Conservation (phyloP, 2,888 invertebrate species). For the Argynnis bischoffii region DNA sequence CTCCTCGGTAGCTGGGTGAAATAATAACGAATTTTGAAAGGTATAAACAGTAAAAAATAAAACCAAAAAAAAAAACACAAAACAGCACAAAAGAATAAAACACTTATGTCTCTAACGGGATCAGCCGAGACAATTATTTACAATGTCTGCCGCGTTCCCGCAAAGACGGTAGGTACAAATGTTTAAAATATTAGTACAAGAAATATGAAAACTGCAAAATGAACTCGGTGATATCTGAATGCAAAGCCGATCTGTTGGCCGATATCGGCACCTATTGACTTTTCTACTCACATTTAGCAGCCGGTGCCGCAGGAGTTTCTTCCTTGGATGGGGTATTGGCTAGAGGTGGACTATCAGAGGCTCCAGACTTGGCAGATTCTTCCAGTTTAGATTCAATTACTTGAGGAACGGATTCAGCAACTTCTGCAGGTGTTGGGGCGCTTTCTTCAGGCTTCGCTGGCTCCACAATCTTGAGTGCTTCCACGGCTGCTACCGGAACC, state of each 20-base stretch:
- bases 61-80: constrained; percentile 76
- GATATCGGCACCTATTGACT: constrained; percentile 39
- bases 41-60: constrained; percentile 76
- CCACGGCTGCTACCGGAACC: constrained; percentile 37
- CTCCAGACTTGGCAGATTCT: constrained; percentile 30
- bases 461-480: constrained; percentile 36
- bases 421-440: constrained; percentile 21
- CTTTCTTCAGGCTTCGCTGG: constrained; percentile 4
- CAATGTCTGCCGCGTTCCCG: constrained; percentile 44
- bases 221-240: constrained; percentile 74
- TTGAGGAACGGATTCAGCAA: constrained; percentile 22
- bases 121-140: constrained; percentile 23
- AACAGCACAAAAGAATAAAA: constrained; percentile 76
- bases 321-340: constrained; percentile 72
- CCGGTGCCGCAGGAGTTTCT: constrained; percentile 56
- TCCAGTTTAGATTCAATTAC: constrained; percentile 30
- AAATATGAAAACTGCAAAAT: constrained; percentile 76
- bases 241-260: constrained; percentile 70
- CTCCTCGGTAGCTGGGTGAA: constrained; percentile 83
- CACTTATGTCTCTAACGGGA: constrained; percentile 36
- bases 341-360: constrained; percentile 70
- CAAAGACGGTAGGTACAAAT: constrained; percentile 63
- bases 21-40: constrained; percentile 81
- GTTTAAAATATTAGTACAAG: constrained; percentile 72
- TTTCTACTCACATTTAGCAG: constrained; percentile 73